These are phyloP conservation scores for Nothobranchius furzeri DNA, from an alignment of 2,113 vertebrate species.

Conservation along the genomic window DNA sequence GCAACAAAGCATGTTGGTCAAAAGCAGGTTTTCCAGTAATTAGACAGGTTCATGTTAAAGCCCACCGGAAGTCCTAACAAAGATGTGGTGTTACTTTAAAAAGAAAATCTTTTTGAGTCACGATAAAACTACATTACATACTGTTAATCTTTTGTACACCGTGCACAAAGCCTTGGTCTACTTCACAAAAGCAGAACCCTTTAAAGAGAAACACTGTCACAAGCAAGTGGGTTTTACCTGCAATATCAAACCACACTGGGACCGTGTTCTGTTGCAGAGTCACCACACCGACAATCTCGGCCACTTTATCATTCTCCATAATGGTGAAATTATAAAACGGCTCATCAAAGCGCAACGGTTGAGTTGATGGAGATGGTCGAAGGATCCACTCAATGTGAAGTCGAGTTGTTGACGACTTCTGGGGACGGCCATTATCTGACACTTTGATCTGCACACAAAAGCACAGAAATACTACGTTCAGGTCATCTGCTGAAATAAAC, in stretches of 20 bases:
- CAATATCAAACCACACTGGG: constrained; percentile 94
- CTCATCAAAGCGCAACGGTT: constrained; percentile 87
- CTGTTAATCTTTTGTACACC: no score
- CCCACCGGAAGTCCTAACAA: no score
- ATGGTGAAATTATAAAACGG: constrained; percentile 94
- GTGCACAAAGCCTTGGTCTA: no score
- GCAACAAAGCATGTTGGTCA: no score
- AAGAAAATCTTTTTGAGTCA: no score
- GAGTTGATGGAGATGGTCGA: constrained; percentile 76
- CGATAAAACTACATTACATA: no score
- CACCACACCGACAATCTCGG: constrained; percentile 94
- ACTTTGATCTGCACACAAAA: constrained; percentile 87
- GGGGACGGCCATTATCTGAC: constrained; percentile 94
- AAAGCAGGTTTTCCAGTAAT: no score
- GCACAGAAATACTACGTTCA: not conserved
- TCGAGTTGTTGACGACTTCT: constrained; percentile 91
- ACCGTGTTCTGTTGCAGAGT: constrained; percentile 86
- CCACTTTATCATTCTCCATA: constrained; percentile 94
- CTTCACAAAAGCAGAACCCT: not conserved
- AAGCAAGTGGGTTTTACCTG: constrained; percentile 79
- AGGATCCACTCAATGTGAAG: constrained; percentile 97
- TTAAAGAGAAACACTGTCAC: not conserved
- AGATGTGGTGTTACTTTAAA: no score
- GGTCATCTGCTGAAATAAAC: not conserved
- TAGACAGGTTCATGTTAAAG: no score